A percentile compares a stretch with the other conserved stretches of the same genome.
Evolutionary conservation across 2,113 vertebrate genomes (phyloP).

Genomic region (Bubo bubo): DNA sequence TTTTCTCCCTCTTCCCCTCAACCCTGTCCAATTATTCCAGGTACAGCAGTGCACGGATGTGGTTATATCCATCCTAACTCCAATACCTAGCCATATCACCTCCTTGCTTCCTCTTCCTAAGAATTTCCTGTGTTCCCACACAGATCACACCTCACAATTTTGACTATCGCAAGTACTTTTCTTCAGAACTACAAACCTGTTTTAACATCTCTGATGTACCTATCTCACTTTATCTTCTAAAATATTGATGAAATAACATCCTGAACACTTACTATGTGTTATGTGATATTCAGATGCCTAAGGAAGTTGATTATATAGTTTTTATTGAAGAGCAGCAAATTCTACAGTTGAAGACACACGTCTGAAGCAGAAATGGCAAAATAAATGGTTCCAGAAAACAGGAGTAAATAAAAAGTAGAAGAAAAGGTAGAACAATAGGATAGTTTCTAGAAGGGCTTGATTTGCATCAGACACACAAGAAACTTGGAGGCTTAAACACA

Average conservation of each 20-base stretch:
- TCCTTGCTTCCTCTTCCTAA: not conserved
- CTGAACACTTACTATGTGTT: not conserved
- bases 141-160: not conserved
- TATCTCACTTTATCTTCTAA: not conserved
- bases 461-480: not conserved
- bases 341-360: not conserved
- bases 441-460: not conserved
- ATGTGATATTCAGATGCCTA: not conserved
- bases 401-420: not conserved
- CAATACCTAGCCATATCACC: fast-evolving
- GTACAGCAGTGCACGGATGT: not conserved
- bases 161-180: fast-evolving
- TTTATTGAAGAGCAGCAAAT: not conserved
- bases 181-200: not conserved
- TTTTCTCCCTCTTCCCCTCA: not conserved
- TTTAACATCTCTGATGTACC: not conserved
- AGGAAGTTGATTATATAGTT: not conserved
- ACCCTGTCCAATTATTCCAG: not conserved
- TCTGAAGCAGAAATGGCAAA: not conserved
- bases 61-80: not conserved
- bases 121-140: not conserved
- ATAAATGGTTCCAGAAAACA: not conserved
- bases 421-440: not conserved
- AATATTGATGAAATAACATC: not conserved
- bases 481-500: not conserved